These are phyloP conservation scores for Diplodus sargus DNA, from an alignment of 2,797 vertebrate species.

Conservation along the genomic window DNA sequence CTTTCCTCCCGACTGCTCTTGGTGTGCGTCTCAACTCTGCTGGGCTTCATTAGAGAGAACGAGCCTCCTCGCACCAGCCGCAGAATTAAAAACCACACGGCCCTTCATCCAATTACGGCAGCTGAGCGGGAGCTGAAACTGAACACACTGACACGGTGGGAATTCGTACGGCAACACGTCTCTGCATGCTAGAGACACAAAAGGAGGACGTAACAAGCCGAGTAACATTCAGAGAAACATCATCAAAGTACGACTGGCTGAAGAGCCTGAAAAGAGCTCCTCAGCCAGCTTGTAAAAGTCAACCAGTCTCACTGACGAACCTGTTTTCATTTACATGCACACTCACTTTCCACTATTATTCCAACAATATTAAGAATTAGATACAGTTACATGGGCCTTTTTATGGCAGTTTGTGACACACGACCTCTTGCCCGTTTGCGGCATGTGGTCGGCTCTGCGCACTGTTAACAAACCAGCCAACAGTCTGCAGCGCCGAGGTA, in stretches of 20 bases:
- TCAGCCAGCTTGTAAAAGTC: not conserved
- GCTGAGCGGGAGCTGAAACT: constrained; percentile 7
- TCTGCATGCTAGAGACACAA: constrained; percentile 6
- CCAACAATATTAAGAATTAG: no score
- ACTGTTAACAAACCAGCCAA: no score
- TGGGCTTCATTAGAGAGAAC: constrained; percentile 37
- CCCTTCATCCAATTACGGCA: constrained; percentile 32
- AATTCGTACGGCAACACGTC: constrained; percentile 10
- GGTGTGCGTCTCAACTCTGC: constrained; percentile 15
- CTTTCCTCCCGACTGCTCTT: constrained; percentile 16
- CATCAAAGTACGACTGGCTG: no score
- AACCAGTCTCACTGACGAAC: no score
- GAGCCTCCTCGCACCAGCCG: constrained; percentile 1
- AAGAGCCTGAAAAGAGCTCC: not conserved
- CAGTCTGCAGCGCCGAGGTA: no score
- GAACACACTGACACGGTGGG: constrained; percentile 8
- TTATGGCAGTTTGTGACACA: no score
- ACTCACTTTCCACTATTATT: no score
- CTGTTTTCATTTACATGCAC: no score
- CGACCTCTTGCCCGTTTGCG: no score
- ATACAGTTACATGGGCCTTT: no score
- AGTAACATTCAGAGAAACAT: not conserved
- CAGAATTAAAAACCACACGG: constrained; percentile 28
- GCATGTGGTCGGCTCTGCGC: no score
- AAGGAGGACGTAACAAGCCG: not conserved